Conservation (phyloP, 2,797 vertebrate genomes). For the Bovichtus diacanthus region DNA sequence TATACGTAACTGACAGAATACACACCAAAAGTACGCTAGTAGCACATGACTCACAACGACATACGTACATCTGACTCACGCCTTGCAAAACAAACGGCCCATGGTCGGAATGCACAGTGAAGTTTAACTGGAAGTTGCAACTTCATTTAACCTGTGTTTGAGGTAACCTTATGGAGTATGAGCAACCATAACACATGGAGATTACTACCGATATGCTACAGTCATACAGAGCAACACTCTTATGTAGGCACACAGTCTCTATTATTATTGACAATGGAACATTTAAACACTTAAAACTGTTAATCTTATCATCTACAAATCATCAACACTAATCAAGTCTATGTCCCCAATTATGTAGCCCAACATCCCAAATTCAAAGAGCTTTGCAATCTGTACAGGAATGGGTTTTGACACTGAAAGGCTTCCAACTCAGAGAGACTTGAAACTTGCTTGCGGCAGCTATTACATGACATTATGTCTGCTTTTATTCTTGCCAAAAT, state of each 20-base stretch:
- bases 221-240: constrained; percentile 17
- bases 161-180: constrained; percentile 55
- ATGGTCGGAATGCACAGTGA: constrained; percentile 26
- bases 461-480: not conserved
- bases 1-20: not conserved
- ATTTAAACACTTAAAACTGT: not conserved
- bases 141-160: constrained; percentile 48
- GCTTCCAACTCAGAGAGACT: not conserved
- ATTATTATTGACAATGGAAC: not conserved
- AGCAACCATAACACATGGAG: constrained; percentile 39
- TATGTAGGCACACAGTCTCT: not conserved
- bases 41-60: constrained; percentile 45
- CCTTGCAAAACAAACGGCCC: constrained; percentile 50
- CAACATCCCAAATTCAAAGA: not conserved
- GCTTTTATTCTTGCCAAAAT: not conserved
- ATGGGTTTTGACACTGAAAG: not conserved
- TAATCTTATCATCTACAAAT: not conserved
- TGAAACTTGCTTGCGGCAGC: not conserved
- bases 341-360: not conserved
- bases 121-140: constrained; percentile 34
- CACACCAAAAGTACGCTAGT: constrained; percentile 23
- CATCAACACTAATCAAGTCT: not conserved
- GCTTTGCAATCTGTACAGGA: not conserved
- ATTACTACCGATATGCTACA: constrained; percentile 31
- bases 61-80: constrained; percentile 53